Conservation (phyloP, 1,140 invertebrate species). For the Bombus confusus region DNA sequence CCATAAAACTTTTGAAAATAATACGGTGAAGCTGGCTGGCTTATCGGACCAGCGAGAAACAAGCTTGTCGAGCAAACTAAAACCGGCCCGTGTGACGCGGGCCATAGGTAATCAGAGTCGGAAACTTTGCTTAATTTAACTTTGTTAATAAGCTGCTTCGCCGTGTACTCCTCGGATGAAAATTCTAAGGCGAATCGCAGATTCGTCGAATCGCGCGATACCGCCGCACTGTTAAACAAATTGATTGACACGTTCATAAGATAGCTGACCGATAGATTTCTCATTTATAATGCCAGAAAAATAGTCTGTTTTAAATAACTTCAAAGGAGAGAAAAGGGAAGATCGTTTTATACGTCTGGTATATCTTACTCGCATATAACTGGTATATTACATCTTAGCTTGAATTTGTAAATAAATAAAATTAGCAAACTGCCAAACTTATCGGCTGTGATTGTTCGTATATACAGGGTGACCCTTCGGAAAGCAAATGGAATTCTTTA, state of each 20-base stretch:
- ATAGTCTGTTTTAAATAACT: too few species aligned
- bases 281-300: too few species aligned
- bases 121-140: conserved; percentile 67
- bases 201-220: neutral
- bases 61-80: conserved; percentile 36
- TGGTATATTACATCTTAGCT: too few species aligned
- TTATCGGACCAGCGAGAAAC: neutral
- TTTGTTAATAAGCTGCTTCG: conserved; percentile 66
- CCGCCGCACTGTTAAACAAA: neutral
- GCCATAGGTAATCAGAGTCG: conserved; percentile 49
- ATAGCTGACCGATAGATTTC: too few species aligned
- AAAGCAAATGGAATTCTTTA: too few species aligned
- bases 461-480: too few species aligned
- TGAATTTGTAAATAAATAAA: too few species aligned
- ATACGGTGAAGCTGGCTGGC: neutral
- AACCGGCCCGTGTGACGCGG: conserved; percentile 22
- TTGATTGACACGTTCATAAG: conserved; percentile 2
- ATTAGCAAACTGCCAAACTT: too few species aligned
- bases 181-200: neutral
- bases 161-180: conserved; percentile 30
- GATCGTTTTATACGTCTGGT: too few species aligned
- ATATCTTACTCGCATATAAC: too few species aligned
- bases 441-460: too few species aligned
- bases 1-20: neutral
- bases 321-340: too few species aligned